phyloP scores from a whole-genome alignment of 2,113 vertebrate species.

The Crotalus tigris region DNA sequence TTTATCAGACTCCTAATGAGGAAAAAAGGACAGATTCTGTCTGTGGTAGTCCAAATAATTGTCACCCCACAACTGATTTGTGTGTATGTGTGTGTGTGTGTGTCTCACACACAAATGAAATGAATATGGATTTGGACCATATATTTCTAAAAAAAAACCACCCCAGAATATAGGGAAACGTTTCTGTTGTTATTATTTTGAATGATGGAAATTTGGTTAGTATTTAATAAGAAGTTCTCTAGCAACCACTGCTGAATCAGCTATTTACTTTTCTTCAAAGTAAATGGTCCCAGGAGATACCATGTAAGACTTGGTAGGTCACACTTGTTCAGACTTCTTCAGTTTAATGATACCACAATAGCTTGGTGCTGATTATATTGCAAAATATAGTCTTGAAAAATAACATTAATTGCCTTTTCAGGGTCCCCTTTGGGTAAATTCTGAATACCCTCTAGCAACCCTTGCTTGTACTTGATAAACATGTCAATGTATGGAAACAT shows the following conservation, averaged over 20 bases:
- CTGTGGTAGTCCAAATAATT: not conserved
- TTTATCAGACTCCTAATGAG: not conserved
- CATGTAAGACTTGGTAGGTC: not conserved
- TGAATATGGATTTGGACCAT: not conserved
- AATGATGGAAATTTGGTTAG: not conserved
- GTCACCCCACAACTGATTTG: not conserved
- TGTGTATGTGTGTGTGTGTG: not conserved
- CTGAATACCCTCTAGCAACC: not conserved
- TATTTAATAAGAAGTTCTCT: not conserved
- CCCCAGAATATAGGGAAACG: not conserved
- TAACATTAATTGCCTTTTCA: constrained; percentile 7
- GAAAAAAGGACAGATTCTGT: no score
- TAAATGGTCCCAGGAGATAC: constrained; percentile 23
- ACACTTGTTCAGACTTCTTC: constrained; percentile 32
- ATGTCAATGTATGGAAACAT: not conserved
- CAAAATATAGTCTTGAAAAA: constrained; percentile 30
- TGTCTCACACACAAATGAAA: not conserved
- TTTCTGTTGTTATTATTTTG: not conserved
- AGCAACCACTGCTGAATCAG: not conserved
- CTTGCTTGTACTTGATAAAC: not conserved
- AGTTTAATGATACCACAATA: constrained; percentile 43
- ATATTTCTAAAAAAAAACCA: not conserved
- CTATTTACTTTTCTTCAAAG: not conserved
- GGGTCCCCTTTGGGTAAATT: not conserved
- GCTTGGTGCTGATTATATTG: constrained; percentile 16